phyloP scores from a whole-genome alignment of 2,888 invertebrate species.

The Stenotaenia linearis region DNA sequence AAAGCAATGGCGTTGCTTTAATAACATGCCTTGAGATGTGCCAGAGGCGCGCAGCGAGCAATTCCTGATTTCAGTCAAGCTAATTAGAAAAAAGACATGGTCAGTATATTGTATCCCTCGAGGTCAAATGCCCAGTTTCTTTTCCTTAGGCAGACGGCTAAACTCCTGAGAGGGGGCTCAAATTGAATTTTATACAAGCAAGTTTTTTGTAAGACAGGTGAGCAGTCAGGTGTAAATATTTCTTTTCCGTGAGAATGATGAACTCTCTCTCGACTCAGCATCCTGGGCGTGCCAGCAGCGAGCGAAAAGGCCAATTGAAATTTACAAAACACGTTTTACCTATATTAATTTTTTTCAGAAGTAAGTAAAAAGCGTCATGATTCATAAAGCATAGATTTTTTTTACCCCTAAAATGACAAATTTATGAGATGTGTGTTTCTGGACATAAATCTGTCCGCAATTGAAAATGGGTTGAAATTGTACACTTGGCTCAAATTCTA shows the following conservation, averaged over 20 bases:
- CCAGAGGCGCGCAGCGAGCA: not conserved
- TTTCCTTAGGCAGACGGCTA: not conserved
- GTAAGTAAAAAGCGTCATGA: not conserved
- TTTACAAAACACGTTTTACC: conserved; percentile 13
- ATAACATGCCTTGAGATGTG: not conserved
- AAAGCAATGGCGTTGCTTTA: conserved; percentile 16
- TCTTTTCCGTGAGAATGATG: conserved; percentile 20
- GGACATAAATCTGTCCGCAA: not conserved
- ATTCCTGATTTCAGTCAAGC: conserved; percentile 1
- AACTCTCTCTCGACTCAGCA: not conserved
- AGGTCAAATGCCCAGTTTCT: conserved; percentile 3
- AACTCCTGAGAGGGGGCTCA: not conserved
- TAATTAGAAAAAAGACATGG: conserved; percentile 22
- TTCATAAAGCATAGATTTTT: no score
- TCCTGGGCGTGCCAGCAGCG: conserved; percentile 5
- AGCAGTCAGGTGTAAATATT: conserved; percentile 12
- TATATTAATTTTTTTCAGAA: not conserved
- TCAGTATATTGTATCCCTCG: not conserved
- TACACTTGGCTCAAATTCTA: no score
- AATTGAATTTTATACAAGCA: conserved; percentile 7
- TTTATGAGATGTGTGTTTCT: not conserved
- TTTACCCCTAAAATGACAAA: no score
- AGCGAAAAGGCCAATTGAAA: not conserved
- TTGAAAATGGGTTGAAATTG: no score
- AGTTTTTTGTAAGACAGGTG: not conserved